A percentile compares a stretch with the other conserved stretches of the same genome.
Conservation (phyloP, 2,797 vertebrate genomes). For the Mallotus villosus region DNA sequence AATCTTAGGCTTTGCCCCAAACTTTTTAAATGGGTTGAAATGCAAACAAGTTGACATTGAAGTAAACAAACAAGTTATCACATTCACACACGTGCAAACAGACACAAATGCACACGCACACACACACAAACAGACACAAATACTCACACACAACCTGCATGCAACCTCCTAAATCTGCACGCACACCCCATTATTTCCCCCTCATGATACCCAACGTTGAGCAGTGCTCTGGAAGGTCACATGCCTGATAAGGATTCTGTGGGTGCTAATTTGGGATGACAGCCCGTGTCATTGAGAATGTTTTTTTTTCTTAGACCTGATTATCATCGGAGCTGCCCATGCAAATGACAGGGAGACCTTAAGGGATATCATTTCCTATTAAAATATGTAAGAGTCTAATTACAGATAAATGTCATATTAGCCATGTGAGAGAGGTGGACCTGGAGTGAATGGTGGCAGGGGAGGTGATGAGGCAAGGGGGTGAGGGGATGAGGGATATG, state of each 20-base stretch:
- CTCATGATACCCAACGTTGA: constrained; percentile 40
- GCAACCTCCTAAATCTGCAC: constrained; percentile 11
- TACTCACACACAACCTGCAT: constrained; percentile 12
- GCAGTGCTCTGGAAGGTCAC: constrained; percentile 64
- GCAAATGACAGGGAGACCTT: constrained; percentile 79
- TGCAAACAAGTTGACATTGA: constrained; percentile 2
- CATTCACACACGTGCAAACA: neutral
- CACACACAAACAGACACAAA: neutral
- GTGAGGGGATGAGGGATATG: neutral
- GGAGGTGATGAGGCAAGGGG: constrained; percentile 21
- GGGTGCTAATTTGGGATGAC: constrained; percentile 72
- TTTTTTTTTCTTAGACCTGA: constrained; percentile 62
- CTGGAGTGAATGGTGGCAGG: constrained; percentile 60
- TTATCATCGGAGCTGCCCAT: constrained; percentile 76
- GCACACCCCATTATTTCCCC: constrained; percentile 19
- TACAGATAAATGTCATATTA: constrained; percentile 81
- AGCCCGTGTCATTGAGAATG: constrained; percentile 67
- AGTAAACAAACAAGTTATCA: neutral
- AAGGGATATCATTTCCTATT: constrained; percentile 79
- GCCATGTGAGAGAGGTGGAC: constrained; percentile 65
- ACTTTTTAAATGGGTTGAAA: neutral
- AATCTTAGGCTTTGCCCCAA: neutral
- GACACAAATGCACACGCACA: constrained; percentile 14
- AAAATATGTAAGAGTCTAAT: constrained; percentile 78
- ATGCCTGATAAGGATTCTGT: constrained; percentile 65